These are phyloP conservation scores for Ganaspis sp. DNA, from an alignment of 1,140 invertebrate genomes.

Conservation along the genomic window DNA sequence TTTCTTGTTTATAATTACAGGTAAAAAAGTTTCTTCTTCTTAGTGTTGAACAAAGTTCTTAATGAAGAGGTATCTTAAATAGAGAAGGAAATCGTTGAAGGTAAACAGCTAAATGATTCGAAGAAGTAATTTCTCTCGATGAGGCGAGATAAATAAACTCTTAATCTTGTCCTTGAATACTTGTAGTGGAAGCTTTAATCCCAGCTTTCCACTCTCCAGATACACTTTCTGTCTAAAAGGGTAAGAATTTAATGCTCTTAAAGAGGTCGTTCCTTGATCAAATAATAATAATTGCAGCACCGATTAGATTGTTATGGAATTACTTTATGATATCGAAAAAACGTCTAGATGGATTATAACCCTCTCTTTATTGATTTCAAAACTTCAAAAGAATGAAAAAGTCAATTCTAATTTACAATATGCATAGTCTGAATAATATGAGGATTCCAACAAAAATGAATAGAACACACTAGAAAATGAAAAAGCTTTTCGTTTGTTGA, in stretches of 20 bases:
- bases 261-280: background rate
- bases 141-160: slow-evolving; percentile 8
- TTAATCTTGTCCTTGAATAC: slow-evolving; percentile 5
- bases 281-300: background rate
- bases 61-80: slow-evolving; percentile 1
- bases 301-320: background rate
- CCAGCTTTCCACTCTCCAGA: background rate
- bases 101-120: slow-evolving; percentile 10
- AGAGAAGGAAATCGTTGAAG: background rate
- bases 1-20: background rate
- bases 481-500: too few species aligned
- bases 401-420: too few species aligned
- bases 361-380: too few species aligned
- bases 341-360: too few species aligned
- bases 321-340: background rate
- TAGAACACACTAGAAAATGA: too few species aligned
- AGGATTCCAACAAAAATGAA: too few species aligned
- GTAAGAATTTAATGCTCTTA: background rate
- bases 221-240: background rate
- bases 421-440: too few species aligned
- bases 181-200: background rate
- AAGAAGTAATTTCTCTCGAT: slow-evolving; percentile 13
- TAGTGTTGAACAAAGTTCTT: background rate
- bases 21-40: background rate
- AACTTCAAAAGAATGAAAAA: too few species aligned